Base-by-base conservation (phyloP, 2,113 vertebrate genomes). In the Carassius carassius region DNA sequence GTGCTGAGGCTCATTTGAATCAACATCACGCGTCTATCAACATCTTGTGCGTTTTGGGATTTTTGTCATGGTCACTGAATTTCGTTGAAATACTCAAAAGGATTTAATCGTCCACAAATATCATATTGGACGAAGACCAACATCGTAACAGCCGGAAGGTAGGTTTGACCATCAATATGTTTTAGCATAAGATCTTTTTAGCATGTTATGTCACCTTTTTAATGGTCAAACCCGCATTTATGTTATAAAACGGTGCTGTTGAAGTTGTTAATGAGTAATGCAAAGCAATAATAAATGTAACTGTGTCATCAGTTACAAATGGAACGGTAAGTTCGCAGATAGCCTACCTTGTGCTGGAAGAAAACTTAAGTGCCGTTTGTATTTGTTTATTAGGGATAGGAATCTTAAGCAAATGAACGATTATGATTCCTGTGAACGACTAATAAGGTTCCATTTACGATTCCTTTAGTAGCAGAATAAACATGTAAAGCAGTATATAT, bases 21-120 rank as follows among this genome's bases (percentile, higher is more conserved):
- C 81, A 81, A 78, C 80, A 84, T 32, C 17, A 41, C 11, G 54
- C 16, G 23, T 19, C 16, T 2, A 2, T 60, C 14, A 10, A n/a
- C 29, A 29, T 54, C n/a, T 19, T 62, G 54, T 5, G 5, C 32
- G 56, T 69, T 69, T 63, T 62, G 83, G 83, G 75, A 78, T 87
- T 87, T 67, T 67, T 67, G 44, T 41, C 32, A 4, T 17, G 35
- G 17, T 41, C 17, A 5, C 51, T 63, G 69, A 63, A 69, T 51
- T 8, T 47, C 17, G 65, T n/a, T 13, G 69, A 65, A 37, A 79
- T 32, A 69, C 74, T 56, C 25, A 11, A 79, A n/a, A 80, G 78
- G 78, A 80, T 80, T 80, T 65, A 63, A 63, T 29, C n/a, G 58
- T 1, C 37, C 37, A 79, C 37, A 8, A 41, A 17, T 62, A 7